Evolutionary conservation across 2,113 vertebrate genomes (phyloP), one percentile per base, ranked within the genome.

Genomic region (Hirundichthys speculiger): DNA sequence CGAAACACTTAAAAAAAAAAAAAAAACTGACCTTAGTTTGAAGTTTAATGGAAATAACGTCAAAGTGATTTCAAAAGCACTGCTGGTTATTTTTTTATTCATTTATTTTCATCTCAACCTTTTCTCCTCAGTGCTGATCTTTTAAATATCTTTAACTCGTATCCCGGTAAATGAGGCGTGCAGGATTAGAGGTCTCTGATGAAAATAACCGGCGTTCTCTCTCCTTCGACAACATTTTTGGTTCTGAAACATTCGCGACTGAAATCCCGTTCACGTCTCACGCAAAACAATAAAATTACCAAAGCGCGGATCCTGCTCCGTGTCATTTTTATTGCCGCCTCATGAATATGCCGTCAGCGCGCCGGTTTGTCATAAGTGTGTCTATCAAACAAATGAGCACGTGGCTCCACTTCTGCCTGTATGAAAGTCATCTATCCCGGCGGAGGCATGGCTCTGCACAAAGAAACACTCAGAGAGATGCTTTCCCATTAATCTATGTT

Each of bases 401-500:
- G 54, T 71, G 65, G 57, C 81, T n/a, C 30, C 64, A 68, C 64
- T 77, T 62, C 25, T 81, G 82, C 75, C 82, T 79, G 62, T 85
- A 85, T 89, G 87, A 86, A 88, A 90, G 87, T 80, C 91, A 93
- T 93, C 91, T 87, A 92, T 93, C 87, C 73, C 87, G 79, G 79
- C 74, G 76, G 61, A 86, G 78, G 84, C 87, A 80, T 83, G 76
- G 79, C 80, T 77, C 84, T 61, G 86, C 55, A 62, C 83, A 81
- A 84, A 83, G 88, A 80, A 89, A 90, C 89, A 86, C 86, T 76
- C 66, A 80, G 81, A 88, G 86, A 84, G 85, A 90, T 63, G 83
- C 57, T 67, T 75, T 83, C 79, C 86, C 92, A 94, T 93, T 92
- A 93, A 93, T 94, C 91, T 92, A 86, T 77, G 52, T 53, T 91